Percentiles rank a stretch among this genome's conserved stretches.
Evolutionary conservation across 2,797 vertebrate species (phyloP).

Genomic region (Pteronotus mesoamericanus): DNA sequence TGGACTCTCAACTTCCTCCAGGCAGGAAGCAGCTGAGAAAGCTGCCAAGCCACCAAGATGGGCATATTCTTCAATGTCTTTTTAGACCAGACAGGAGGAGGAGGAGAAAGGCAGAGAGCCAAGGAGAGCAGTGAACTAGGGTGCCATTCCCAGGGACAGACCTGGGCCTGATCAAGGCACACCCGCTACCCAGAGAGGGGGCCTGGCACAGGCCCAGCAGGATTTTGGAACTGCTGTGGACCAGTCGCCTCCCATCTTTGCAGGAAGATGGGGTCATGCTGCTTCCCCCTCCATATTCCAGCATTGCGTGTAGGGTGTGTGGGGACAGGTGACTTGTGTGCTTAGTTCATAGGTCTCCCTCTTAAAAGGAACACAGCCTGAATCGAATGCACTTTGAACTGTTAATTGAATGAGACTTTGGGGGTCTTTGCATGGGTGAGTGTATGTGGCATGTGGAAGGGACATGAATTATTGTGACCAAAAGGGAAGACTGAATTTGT

Average conservation of each 20-base stretch:
- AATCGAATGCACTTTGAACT: not conserved
- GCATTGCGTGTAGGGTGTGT: fast-evolving
- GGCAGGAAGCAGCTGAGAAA: not conserved
- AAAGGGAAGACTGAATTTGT: not conserved
- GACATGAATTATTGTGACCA: not conserved
- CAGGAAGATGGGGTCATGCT: not conserved
- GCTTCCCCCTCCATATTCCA: not conserved
- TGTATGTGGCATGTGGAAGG: not conserved
- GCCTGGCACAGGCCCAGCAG: not conserved
- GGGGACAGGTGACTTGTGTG: not conserved
- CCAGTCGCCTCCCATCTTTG: not conserved
- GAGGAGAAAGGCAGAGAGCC: not conserved
- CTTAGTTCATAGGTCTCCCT: not conserved
- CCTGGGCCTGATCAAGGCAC: fast-evolving
- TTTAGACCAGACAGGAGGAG: not conserved
- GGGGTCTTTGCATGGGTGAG: not conserved
- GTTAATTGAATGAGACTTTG: not conserved
- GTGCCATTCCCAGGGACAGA: not conserved
- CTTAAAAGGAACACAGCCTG: not conserved
- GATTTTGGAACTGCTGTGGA: not conserved
- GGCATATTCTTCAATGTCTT: not conserved
- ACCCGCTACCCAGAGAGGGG: too few relatives aligned
- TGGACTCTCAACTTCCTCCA: not conserved
- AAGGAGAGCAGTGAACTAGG: not conserved
- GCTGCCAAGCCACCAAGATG: too few relatives aligned